A percentile compares a stretch with the other conserved stretches of the same genome.
Evolutionary conservation across 2,888 invertebrate species (phyloP).

Genomic region (Trissolcus brochymenae): DNA sequence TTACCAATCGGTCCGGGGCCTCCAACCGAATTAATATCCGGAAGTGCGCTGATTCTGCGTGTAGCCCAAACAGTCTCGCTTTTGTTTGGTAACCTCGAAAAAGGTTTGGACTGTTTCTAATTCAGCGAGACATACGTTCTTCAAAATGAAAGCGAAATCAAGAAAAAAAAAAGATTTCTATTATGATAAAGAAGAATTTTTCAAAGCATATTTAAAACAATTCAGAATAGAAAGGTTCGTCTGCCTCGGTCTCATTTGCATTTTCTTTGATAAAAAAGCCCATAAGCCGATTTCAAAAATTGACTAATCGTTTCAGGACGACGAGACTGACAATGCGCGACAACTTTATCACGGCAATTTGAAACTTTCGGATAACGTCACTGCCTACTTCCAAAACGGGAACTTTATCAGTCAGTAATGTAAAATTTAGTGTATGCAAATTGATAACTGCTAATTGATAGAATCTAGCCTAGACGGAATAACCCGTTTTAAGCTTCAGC

Average conservation of each 20-base stretch:
- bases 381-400: slow-evolving; percentile 30
- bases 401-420: slow-evolving; percentile 38
- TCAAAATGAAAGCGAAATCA: too few species aligned
- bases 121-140: too few species aligned
- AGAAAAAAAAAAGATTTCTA: too few species aligned
- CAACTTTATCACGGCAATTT: slow-evolving; percentile 7
- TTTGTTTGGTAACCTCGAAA: too few species aligned
- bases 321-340: slow-evolving; percentile 11
- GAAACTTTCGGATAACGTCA: slow-evolving; percentile 3
- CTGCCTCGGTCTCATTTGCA: too few species aligned
- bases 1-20: slow-evolving; percentile 66
- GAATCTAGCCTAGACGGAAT: slow-evolving; percentile 22
- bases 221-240: too few species aligned
- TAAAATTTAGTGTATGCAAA: slow-evolving; percentile 27
- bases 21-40: slow-evolving; percentile 57
- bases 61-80: slow-evolving; percentile 71
- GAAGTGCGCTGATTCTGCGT: slow-evolving; percentile 71
- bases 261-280: too few species aligned
- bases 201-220: too few species aligned
- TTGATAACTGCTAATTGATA: slow-evolving; percentile 51
- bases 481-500: slow-evolving; percentile 34
- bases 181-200: too few species aligned
- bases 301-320: slow-evolving; percentile 21
- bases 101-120: too few species aligned
- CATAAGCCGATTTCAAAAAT: slow-evolving; percentile 13